phyloP scores from a whole-genome alignment of 2,888 invertebrate species.

The Oxycera nigricornis region DNA sequence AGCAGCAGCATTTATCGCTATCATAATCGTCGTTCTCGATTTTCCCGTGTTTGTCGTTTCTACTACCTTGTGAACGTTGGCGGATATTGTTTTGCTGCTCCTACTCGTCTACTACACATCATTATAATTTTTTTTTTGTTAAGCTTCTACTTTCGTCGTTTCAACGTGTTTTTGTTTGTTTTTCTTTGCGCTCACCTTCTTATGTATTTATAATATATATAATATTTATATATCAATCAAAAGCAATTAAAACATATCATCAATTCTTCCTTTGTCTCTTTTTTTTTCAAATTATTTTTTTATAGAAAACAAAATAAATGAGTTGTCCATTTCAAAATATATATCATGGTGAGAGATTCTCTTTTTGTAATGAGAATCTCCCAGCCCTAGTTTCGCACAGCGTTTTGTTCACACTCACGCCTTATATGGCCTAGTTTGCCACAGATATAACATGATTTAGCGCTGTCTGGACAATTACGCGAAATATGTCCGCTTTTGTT shows the following conservation, averaged over 20 bases:
- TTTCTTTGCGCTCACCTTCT: constrained; percentile 9
- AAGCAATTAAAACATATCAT: constrained; percentile 42
- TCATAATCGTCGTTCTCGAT: background rate
- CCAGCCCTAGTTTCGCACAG: constrained; percentile 58
- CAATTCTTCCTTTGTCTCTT: constrained; percentile 44
- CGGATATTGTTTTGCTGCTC: constrained; percentile 10
- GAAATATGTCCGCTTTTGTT: constrained; percentile 93
- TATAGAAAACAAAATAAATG: constrained; percentile 41
- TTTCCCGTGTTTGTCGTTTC: constrained; percentile 17
- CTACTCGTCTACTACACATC: constrained; percentile 1
- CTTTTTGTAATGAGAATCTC: constrained; percentile 24
- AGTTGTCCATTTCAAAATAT: constrained; percentile 39
- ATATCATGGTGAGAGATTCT: constrained; percentile 29
- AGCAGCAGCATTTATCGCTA: background rate
- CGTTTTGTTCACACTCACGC: constrained; percentile 86
- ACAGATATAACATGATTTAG: constrained; percentile 91
- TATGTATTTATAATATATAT: constrained; percentile 38
- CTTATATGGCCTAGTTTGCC: constrained; percentile 90
- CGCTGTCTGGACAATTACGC: constrained; percentile 81
- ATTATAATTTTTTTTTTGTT: background rate
- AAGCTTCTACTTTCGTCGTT: background rate
- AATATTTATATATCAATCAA: constrained; percentile 32
- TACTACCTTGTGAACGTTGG: background rate
- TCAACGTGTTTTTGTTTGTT: constrained; percentile 3
- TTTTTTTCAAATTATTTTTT: constrained; percentile 40